These are phyloP conservation scores for Pandemis cinnamomeana DNA, from an alignment of 2,888 invertebrate genomes.

Conservation along the genomic window DNA sequence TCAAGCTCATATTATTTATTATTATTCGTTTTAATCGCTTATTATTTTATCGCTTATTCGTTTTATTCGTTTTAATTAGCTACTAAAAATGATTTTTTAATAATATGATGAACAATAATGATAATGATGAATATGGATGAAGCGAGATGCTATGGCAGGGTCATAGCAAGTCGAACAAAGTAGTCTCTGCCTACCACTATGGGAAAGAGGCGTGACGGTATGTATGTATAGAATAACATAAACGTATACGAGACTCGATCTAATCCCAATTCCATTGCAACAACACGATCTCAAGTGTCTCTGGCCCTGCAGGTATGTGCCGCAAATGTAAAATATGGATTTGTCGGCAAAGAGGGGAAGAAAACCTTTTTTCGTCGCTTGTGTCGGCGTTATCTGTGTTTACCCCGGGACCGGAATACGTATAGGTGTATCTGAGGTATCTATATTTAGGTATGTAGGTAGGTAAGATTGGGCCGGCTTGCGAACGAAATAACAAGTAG, in stretches of 20 bases:
- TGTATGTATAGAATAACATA: too few species aligned
- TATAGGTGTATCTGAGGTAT: conserved; percentile 26
- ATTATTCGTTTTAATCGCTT: too few species aligned
- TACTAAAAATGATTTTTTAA: too few species aligned
- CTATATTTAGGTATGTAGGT: conserved; percentile 6
- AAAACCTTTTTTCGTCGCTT: conserved; percentile 50
- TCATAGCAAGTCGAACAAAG: too few species aligned
- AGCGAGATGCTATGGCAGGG: too few species aligned
- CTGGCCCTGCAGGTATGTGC: conserved; percentile 10
- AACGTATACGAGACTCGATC: not conserved
- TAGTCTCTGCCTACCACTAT: too few species aligned
- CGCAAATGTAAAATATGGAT: conserved; percentile 45
- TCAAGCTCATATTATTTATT: too few species aligned
- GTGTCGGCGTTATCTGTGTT: conserved; percentile 53
- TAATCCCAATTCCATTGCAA: conserved; percentile 7
- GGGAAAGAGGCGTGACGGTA: too few species aligned
- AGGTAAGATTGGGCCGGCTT: conserved; percentile 10
- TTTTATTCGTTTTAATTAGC: too few species aligned
- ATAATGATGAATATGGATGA: too few species aligned
- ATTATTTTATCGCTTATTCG: too few species aligned
- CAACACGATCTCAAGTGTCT: conserved; percentile 12
- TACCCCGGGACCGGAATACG: conserved; percentile 45
- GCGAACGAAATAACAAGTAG: conserved; percentile 17
- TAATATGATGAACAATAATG: too few species aligned
- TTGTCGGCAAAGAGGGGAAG: conserved; percentile 40